Evolutionary conservation across 2,888 invertebrate genomes (phyloP).

Genomic region (Glaucopsyche alexis): DNA sequence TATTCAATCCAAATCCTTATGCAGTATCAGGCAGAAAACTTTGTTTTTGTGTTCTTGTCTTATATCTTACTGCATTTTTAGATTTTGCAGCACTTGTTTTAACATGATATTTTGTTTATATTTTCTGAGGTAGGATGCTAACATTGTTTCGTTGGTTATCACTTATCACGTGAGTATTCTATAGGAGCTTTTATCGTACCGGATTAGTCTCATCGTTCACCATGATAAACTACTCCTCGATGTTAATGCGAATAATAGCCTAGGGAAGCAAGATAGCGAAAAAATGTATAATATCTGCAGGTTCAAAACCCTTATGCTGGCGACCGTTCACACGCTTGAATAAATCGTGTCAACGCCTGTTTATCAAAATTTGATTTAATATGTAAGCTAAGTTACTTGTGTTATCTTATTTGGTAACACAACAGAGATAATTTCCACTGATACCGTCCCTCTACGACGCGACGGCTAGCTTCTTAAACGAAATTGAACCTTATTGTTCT

Average conservation of each 20-base stretch:
- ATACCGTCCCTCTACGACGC: conserved; percentile 54
- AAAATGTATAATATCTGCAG: neutral
- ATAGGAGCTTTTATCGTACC: neutral
- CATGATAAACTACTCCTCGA: neutral
- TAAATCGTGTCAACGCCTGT: conserved; percentile 64
- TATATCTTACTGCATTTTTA: conserved; percentile 6
- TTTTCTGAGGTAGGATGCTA: neutral
- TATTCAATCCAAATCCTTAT: neutral
- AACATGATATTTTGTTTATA: neutral
- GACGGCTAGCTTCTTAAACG: conserved; percentile 19
- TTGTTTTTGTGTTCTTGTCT: neutral
- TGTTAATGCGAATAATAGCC: neutral
- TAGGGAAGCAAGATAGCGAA: neutral
- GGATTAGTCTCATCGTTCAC: neutral
- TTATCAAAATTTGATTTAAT: conserved; percentile 70
- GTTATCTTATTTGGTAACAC: conserved; percentile 70
- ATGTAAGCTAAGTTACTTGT: conserved; percentile 57
- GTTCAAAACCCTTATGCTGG: neutral
- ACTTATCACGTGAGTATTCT: neutral
- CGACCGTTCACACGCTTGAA: conserved; percentile 42
- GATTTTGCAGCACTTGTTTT: neutral
- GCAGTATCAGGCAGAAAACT: neutral
- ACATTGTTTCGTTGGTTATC: neutral
- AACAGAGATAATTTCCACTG: conserved; percentile 64
- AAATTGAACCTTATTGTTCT: conserved; percentile 34